Evolutionary conservation across 2,888 invertebrate species (phyloP).

Genomic region (Teinopalpus imperialis): DNA sequence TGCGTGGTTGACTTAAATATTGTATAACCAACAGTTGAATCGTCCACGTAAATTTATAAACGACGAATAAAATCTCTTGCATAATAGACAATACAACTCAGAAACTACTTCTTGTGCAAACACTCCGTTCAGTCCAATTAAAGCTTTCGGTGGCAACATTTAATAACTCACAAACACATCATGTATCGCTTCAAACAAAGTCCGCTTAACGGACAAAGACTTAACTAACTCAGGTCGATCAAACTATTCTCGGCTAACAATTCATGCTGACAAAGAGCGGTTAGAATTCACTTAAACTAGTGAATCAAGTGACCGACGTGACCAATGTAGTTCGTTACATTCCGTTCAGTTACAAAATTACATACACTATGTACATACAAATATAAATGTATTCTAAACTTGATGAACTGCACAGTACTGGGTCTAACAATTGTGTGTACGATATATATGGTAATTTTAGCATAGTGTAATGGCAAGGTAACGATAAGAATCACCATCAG

Average conservation of each 20-base stretch:
- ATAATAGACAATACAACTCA: neutral
- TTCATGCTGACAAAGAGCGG: slow-evolving; percentile 24
- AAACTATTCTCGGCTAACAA: slow-evolving; percentile 17
- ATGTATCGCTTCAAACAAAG: slow-evolving; percentile 19
- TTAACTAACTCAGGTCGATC: slow-evolving; percentile 23
- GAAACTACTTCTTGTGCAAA: too few relatives aligned
- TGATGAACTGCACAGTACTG: neutral
- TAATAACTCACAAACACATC: slow-evolving; percentile 23
- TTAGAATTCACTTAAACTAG: slow-evolving; percentile 25
- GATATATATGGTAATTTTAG: too few relatives aligned
- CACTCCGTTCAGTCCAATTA: slow-evolving; percentile 6
- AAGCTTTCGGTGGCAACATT: slow-evolving; percentile 13
- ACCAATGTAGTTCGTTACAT: slow-evolving; percentile 6
- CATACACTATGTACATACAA: neutral
- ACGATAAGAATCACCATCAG: too few relatives aligned
- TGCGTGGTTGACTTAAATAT: too few relatives aligned
- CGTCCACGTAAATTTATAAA: too few relatives aligned
- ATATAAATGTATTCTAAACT: neutral
- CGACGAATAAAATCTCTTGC: neutral
- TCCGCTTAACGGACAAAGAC: slow-evolving; percentile 15
- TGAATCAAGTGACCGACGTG: slow-evolving; percentile 22
- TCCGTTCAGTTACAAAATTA: neutral
- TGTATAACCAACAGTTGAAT: too few relatives aligned
- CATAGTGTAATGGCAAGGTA: too few relatives aligned
- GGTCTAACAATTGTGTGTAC: too few relatives aligned